Conservation (phyloP, 1,140 invertebrate species). For the Tetragnatha versicolor region DNA sequence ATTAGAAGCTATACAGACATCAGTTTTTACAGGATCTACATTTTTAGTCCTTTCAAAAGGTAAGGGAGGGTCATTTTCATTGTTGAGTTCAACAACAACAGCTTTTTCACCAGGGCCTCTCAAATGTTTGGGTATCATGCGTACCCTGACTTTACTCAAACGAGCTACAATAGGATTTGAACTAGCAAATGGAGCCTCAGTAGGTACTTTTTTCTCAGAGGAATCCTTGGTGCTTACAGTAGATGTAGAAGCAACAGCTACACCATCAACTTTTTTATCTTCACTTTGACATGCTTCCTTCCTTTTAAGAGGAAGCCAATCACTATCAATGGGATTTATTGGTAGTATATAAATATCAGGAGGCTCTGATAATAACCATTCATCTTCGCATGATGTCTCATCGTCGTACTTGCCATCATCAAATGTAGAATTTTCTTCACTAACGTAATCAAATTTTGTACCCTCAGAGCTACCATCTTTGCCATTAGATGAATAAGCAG, state of each 20-base stretch:
- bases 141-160: neutral
- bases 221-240: neutral
- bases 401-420: conserved; percentile 36
- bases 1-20: neutral
- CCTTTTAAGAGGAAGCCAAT: too few species aligned
- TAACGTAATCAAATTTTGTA: neutral
- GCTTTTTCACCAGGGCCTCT: neutral
- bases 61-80: neutral
- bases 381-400: conserved; percentile 37
- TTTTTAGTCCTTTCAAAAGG: neutral
- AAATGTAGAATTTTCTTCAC: neutral
- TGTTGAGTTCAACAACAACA: neutral
- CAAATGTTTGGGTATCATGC: conserved; percentile 3
- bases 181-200: neutral
- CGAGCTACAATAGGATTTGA: neutral
- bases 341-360: neutral
- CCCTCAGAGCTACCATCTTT: neutral
- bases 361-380: neutral
- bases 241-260: too few species aligned
- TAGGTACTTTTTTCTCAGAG: neutral
- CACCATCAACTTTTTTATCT: too few species aligned
- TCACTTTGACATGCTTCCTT: too few species aligned
- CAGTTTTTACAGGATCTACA: too few species aligned
- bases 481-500: neutral
- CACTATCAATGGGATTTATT: too few species aligned